Conservation (phyloP, 2,888 invertebrate genomes). For the Drosophila tripunctata region DNA sequence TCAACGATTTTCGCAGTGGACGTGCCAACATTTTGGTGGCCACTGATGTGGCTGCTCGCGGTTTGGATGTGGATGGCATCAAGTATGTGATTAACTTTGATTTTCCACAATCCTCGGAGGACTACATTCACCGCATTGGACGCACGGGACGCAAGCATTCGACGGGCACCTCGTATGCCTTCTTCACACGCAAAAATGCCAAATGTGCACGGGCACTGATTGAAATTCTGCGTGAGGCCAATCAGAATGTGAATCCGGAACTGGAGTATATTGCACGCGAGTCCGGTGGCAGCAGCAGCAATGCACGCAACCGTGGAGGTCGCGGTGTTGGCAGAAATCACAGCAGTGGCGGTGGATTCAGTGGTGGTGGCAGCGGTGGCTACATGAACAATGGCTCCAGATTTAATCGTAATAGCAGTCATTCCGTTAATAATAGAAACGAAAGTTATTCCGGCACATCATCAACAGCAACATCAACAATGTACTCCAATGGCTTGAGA, state of each 20-base stretch:
- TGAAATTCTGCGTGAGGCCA: slow-evolving; percentile 94
- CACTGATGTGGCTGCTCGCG: slow-evolving; percentile 98
- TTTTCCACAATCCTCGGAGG: slow-evolving; percentile 96
- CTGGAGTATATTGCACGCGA: slow-evolving; percentile 90
- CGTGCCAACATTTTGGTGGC: slow-evolving; percentile 95
- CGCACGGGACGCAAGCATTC: slow-evolving; percentile 94
- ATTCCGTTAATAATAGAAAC: neutral
- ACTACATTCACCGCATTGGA: slow-evolving; percentile 97
- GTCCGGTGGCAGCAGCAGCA: slow-evolving; percentile 84
- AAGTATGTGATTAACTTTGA: slow-evolving; percentile 98
- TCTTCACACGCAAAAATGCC: slow-evolving; percentile 94
- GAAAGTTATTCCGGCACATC: neutral
- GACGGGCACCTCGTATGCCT: slow-evolving; percentile 96
- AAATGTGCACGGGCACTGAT: slow-evolving; percentile 95
- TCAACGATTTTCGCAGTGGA: slow-evolving; percentile 94
- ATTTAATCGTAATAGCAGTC: slow-evolving; percentile 28
- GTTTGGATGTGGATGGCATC: slow-evolving; percentile 97
- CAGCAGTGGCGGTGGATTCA: neutral
- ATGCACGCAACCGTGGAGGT: slow-evolving; percentile 77
- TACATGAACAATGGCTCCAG: slow-evolving; percentile 16
- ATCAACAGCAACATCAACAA: too few relatives aligned
- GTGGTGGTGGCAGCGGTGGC: neutral
- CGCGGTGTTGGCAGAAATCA: slow-evolving; percentile 36
- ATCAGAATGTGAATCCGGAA: slow-evolving; percentile 94
- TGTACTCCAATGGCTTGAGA: neutral